Percentiles rank a stretch among this genome's conserved stretches.
Conservation (phyloP, 2,113 vertebrate genomes). For the Diadophis punctatus region DNA sequence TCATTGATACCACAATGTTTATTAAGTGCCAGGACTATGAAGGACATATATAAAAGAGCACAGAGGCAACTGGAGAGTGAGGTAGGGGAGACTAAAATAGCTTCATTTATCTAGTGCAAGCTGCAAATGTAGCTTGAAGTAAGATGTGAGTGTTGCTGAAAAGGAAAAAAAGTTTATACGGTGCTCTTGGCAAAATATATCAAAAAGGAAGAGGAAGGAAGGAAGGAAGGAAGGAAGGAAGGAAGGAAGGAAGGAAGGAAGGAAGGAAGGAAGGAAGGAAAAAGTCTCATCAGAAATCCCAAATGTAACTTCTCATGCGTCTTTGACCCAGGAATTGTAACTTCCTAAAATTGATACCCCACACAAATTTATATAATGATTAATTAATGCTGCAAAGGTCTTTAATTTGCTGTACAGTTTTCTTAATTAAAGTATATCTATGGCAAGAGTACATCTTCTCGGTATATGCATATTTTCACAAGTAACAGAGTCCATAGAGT, state of each 20-base stretch:
- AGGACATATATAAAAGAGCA: constrained; percentile 63
- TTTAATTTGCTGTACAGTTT: constrained; percentile 79
- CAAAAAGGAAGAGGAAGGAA: constrained; percentile 25
- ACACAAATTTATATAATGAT: constrained; percentile 68
- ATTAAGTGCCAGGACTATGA: constrained; percentile 66
- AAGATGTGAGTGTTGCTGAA: neutral
- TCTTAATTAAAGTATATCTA: constrained; percentile 82
- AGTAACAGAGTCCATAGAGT: constrained; percentile 78
- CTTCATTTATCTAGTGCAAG: constrained; percentile 39
- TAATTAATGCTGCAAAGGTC: constrained; percentile 81
- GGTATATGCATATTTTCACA: constrained; percentile 80
- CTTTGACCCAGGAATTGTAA: constrained; percentile 53
- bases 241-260: constrained; percentile 22
- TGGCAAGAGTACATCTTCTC: constrained; percentile 68
- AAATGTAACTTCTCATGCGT: constrained; percentile 48
- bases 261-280: constrained; percentile 20
- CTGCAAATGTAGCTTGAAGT: constrained; percentile 1
- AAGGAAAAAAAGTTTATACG: neutral
- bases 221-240: constrained; percentile 26
- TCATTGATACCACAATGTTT: constrained; percentile 62
- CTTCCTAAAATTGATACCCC: constrained; percentile 62
- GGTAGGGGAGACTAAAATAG: constrained; percentile 42
- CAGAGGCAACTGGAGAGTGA: constrained; percentile 27
- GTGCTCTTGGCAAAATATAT: neutral
- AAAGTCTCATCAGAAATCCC: constrained; percentile 20